Evolutionary conservation across 1,140 invertebrate genomes (phyloP).

Genomic region (Campodea augens): DNA sequence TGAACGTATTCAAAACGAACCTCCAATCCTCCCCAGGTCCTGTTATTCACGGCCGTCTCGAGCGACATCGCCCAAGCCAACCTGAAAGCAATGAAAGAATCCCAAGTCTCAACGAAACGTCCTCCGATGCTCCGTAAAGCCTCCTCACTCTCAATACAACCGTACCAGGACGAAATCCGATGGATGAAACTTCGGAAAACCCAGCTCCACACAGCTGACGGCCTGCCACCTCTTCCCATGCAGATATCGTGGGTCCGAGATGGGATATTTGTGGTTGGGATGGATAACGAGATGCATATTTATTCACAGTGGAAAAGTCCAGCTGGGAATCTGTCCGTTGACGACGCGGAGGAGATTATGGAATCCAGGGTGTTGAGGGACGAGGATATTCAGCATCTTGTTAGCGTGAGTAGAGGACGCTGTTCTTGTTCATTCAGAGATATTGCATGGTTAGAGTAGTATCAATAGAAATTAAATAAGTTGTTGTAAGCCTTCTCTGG

Average conservation of each 20-base stretch:
- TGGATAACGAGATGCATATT: constrained; percentile 99
- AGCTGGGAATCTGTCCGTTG: constrained; percentile 4
- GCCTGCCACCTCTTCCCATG: constrained; percentile 88
- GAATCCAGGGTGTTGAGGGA: constrained; percentile 58
- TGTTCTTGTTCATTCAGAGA: too few species aligned
- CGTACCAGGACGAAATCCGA: constrained; percentile 67
- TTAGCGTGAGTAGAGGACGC: too few species aligned
- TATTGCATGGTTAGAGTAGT: too few species aligned
- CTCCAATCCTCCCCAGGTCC: too few species aligned
- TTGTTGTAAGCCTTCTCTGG: too few species aligned
- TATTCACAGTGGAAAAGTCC: constrained; percentile 93
- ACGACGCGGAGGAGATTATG: constrained; percentile 32
- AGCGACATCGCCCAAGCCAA: constrained; percentile 79
- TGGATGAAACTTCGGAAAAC: constrained; percentile 94
- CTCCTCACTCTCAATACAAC: constrained; percentile 60
- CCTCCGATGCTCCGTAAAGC: constrained; percentile 65
- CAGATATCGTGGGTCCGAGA: constrained; percentile 96
- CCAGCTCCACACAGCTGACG: constrained; percentile 81
- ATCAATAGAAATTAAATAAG: too few species aligned
- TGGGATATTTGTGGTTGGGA: constrained; percentile 91
- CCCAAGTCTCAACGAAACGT: constrained; percentile 28
- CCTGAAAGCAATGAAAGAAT: constrained; percentile 70
- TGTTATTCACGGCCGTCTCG: constrained; percentile 65
- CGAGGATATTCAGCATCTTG: constrained; percentile 51
- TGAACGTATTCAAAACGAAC: too few species aligned